These are phyloP conservation scores for Macropis europaea DNA, from an alignment of 2,888 invertebrate species.

Conservation along the genomic window DNA sequence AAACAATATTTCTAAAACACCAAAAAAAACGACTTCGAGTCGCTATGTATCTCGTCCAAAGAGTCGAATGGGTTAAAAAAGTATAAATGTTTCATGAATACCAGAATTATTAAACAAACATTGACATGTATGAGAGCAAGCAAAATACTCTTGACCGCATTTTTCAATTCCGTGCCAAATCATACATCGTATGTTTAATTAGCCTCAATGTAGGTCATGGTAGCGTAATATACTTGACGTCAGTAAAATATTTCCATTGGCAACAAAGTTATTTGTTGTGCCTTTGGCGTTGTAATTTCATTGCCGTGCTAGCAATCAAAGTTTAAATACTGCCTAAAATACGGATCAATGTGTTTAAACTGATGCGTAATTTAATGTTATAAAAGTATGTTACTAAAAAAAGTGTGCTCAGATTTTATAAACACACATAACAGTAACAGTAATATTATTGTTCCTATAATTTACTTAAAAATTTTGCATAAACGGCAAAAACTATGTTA, in stretches of 20 bases:
- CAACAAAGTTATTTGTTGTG: background rate
- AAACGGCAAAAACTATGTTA: too few relatives aligned
- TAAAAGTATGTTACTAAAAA: background rate
- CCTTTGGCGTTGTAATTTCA: background rate
- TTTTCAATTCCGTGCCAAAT: slow-evolving; percentile 45
- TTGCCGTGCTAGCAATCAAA: background rate
- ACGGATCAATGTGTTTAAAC: background rate
- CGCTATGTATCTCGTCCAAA: too few relatives aligned
- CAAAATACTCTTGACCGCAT: slow-evolving; percentile 39
- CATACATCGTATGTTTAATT: slow-evolving; percentile 9
- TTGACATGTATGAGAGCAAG: slow-evolving; percentile 6
- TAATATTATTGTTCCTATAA: slow-evolving; percentile 8
- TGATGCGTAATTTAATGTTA: background rate
- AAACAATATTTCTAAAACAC: too few relatives aligned
- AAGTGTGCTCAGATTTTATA: background rate
- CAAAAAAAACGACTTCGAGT: too few relatives aligned
- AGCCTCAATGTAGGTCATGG: slow-evolving; percentile 17
- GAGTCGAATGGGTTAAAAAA: too few relatives aligned
- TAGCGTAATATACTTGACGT: background rate
- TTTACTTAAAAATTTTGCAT: slow-evolving; percentile 11
- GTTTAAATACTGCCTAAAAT: background rate
- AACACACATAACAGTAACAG: background rate
- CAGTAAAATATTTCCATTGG: slow-evolving; percentile 6
- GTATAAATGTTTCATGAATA: background rate
- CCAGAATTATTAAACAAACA: background rate